These are phyloP conservation scores for Siderastrea radians DNA, from an alignment of 92 coral and sea anemone species.

Conservation along the genomic window DNA sequence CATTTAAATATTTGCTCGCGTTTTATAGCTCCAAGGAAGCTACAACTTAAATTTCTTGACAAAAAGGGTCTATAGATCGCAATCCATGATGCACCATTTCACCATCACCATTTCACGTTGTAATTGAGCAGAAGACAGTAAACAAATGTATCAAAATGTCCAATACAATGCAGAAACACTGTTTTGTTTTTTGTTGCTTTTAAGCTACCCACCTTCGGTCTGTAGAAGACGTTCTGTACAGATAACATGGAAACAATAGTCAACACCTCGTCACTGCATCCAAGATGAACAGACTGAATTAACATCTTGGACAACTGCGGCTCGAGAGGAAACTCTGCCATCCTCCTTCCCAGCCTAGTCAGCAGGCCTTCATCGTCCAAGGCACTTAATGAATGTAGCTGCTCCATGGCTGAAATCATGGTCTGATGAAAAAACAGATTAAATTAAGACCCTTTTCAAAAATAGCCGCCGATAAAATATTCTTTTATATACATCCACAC, in stretches of 20 bases:
- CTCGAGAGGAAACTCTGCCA: conserved; percentile 99
- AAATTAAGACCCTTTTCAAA: not conserved
- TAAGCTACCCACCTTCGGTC: conserved; percentile 90
- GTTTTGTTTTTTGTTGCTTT: no score
- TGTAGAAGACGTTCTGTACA: conserved; percentile 96
- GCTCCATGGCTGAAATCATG: conserved; percentile 99
- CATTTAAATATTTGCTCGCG: no score
- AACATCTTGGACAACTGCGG: conserved; percentile 98
- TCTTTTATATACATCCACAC: no score
- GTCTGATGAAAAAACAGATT: conserved; percentile 59
- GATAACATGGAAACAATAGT: conserved; percentile 97
- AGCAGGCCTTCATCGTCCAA: conserved; percentile 95
- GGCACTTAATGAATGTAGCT: conserved; percentile 93
- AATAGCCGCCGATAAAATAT: no score
- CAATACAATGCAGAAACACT: no score
- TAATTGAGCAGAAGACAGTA: no score
- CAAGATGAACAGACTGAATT: conserved; percentile 96
- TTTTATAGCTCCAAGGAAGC: no score
- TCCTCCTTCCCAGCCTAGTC: conserved; percentile 94
- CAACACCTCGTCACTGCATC: conserved; percentile 96
- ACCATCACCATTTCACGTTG: no score
- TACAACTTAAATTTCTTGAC: no score
- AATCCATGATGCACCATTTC: no score
- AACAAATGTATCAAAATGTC: no score
- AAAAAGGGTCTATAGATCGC: no score